Evolutionary conservation across 1,140 invertebrate genomes (phyloP), one percentile per base, ranked within the genome.

Genomic region (Drosophila ficusphila): DNA sequence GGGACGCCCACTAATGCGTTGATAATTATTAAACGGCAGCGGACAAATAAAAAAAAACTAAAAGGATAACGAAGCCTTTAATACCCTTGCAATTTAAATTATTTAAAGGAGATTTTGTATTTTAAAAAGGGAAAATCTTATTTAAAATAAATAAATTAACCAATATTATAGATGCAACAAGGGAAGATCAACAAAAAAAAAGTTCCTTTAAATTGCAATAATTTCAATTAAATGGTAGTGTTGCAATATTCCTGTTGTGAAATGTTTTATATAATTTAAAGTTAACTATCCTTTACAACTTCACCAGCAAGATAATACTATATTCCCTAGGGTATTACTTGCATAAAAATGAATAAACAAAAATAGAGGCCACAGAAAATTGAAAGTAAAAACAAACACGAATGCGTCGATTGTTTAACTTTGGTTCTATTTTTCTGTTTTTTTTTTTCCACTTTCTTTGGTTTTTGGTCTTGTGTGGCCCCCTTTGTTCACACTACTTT

Each of bases 321-420:
- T 27, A 11, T 11, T 4, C 2, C 14, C n/a, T 2, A 4, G 25
- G 7, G n/a, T 9, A 31, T 36, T 34, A 33, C 19, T 11, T 12
- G 31, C 18, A 51, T 34, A 36, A 53, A 72, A 72, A 48, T 47
- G 29, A 62, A 49, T 21, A 47, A 54, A 48, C 48, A 74, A 23
- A 33, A 73, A 65, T 29, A 16, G 23, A 8, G 27, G 12, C 7
- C 11, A 3, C 14, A 49, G 36, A 65, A 74, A 74, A 74, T 74
- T 74, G 71, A 74, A 75, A 75, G 71, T 75, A 75, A 75, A 74
- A 75, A 75, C 75, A 75, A 75, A 75, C 72, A 75, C 51, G 44
- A 75, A 67, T 53, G 71, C 61, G 70, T 65, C 70, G 47, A 58
- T 75, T 75, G 70, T 74, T 74, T 64, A 62, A 49, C 48, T 31